A percentile compares a stretch with the other conserved stretches of the same genome.
phyloP scores from a whole-genome alignment of 2,113 vertebrate species.

The Psettodes erumei region DNA sequence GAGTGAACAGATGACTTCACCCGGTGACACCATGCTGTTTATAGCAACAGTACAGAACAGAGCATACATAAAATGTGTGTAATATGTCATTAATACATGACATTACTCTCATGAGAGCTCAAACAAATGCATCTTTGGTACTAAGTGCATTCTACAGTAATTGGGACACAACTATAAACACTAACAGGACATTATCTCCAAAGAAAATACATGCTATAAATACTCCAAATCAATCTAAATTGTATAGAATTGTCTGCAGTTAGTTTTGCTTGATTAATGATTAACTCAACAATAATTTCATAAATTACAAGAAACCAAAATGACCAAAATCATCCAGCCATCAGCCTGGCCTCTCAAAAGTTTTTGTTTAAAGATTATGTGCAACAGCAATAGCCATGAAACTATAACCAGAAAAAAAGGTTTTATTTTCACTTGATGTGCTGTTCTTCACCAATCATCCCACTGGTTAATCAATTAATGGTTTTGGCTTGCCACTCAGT shows the following conservation, averaged over 20 bases:
- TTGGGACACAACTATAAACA: slow-evolving; percentile 3
- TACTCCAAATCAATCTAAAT: background rate
- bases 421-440: slow-evolving; percentile 23
- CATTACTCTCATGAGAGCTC: background rate
- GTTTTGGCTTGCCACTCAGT: slow-evolving; percentile 8
- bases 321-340: background rate
- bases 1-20: slow-evolving; percentile 84
- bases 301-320: slow-evolving; percentile 26
- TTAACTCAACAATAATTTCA: slow-evolving; percentile 12
- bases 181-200: background rate
- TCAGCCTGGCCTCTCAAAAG: background rate
- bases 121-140: background rate
- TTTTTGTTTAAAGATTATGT: slow-evolving; percentile 13
- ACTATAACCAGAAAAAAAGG: slow-evolving; percentile 7
- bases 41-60: slow-evolving; percentile 67
- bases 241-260: too few relatives aligned
- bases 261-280: slow-evolving; percentile 4
- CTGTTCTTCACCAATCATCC: slow-evolving; percentile 30
- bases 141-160: background rate
- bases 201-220: background rate
- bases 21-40: slow-evolving; percentile 70
- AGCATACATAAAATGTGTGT: slow-evolving; percentile 15
- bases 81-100: background rate
- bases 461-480: slow-evolving; percentile 11
- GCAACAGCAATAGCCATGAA: background rate